These are phyloP conservation scores for Alosa alosa DNA, from an alignment of 2,113 vertebrate species.

Conservation along the genomic window DNA sequence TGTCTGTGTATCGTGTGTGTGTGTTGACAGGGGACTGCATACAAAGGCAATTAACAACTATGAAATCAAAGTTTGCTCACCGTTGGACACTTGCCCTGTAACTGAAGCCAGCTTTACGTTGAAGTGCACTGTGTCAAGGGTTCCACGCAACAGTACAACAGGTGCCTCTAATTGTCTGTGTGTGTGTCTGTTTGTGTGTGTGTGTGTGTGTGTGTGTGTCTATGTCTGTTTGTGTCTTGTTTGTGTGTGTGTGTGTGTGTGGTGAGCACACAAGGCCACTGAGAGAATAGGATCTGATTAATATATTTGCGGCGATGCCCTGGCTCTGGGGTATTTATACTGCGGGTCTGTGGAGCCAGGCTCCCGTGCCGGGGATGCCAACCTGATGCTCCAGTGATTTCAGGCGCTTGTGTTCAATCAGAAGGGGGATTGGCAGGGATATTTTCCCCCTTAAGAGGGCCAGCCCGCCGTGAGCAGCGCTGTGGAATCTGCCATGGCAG, in stretches of 20 bases:
- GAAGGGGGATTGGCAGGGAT: constrained; percentile 54
- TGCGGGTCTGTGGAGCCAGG: neutral
- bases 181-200: neutral
- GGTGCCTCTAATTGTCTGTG: neutral
- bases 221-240: neutral
- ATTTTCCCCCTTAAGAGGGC: constrained; percentile 53
- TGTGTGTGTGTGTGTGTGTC: neutral
- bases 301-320: constrained; percentile 41
- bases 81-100: neutral
- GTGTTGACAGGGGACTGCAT: constrained; percentile 15
- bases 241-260: constrained; percentile 29
- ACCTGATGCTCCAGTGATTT: constrained; percentile 49
- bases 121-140: neutral
- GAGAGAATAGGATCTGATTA: constrained; percentile 45
- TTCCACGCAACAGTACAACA: neutral
- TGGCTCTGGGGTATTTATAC: constrained; percentile 43
- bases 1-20: neutral
- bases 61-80: neutral
- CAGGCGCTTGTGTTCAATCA: constrained; percentile 68
- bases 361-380: constrained; percentile 30
- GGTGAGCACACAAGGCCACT: constrained; percentile 5
- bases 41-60: constrained; percentile 11
- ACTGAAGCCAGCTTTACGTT: constrained; percentile 7
- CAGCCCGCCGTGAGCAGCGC: constrained; percentile 54
- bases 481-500: constrained; percentile 54